phyloP scores from a whole-genome alignment of 1,140 invertebrate genomes.

The Aphis gossypii region DNA sequence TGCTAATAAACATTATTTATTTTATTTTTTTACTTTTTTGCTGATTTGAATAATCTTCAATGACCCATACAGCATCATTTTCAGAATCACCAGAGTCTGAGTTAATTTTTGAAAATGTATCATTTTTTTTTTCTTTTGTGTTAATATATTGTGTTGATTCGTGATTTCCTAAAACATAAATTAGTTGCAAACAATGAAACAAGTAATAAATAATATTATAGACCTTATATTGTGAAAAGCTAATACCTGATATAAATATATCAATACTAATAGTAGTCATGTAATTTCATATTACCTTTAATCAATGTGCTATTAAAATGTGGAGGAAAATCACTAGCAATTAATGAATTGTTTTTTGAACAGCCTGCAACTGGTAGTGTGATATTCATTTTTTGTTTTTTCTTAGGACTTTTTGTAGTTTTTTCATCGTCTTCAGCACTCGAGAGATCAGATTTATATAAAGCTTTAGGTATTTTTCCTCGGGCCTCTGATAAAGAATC shows the following conservation, averaged over 20 bases:
- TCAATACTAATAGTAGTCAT: not conserved
- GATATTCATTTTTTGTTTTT: not conserved
- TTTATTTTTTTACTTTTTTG: not conserved
- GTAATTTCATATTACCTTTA: slow-evolving; percentile 3
- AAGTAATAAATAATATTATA: not conserved
- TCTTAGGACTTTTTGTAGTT: not conserved
- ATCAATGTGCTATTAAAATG: not conserved
- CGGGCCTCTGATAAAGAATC: not conserved
- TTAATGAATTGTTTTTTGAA: not conserved
- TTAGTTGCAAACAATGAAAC: no score
- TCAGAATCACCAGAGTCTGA: no score
- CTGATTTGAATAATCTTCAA: no score
- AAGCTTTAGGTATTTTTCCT: not conserved
- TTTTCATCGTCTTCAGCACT: not conserved
- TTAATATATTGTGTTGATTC: no score
- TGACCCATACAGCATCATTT: no score
- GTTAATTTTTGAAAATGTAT: no score
- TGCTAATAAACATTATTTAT: no score
- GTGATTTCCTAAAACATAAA: no score
- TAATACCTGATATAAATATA: not conserved
- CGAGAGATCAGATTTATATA: not conserved
- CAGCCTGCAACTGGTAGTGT: not conserved
- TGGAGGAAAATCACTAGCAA: not conserved
- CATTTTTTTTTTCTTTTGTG: no score
- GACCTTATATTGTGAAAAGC: not conserved